Evolutionary conservation across 2,888 invertebrate genomes (phyloP), one percentile per base, ranked within the genome.

Genomic region (Epirrhoe tristata): DNA sequence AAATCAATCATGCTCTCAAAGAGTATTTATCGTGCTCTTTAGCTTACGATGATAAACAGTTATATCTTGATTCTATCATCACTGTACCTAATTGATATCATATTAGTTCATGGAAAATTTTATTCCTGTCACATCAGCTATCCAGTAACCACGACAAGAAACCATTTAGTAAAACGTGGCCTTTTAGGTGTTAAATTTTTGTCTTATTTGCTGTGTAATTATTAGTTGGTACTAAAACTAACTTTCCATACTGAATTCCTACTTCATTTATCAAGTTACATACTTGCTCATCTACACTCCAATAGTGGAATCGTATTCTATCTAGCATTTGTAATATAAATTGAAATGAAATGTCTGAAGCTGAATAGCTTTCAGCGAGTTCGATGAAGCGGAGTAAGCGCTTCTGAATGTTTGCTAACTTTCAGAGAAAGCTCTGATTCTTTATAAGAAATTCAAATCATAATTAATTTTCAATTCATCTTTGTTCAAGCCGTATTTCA

Each of bases 401-500:
- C 17, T 12, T 50, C 36, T 17, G 39, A 64, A 57, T 66, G 60
- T 72, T 70, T 70, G 50, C 64, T 65, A 64, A 50, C 55, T 58
- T 50, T 66, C 55, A 34, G 54, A 55, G 56, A 51, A 58, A 69
- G 51, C 53, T 52, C 61, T 51, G 34, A 46, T 39, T 31, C 67
- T 63, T 63, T 58, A 52, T 69, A 55, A 67, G 67, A 54, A 54
- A 43, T 55, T 34, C 32, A 46, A 24, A 51, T 17, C 6, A 36
- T 58, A 43, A 14, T 56, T 61, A 34, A 51, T 54, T 65, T 56
- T 46, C 48, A 8, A 24, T n/a, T 14, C 8, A 14, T 50, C 50
- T 57, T 43, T 5, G 31, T 52, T 14, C 1, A 39, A 24, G 39
- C 10, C 6, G 8, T 16, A 24, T 39, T 34, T 52, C n/a, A 36